A percentile compares a stretch with the other conserved stretches of the same genome.
These are phyloP conservation scores for Mellilla xanthometata DNA, from an alignment of 2,888 invertebrate species.

Conservation along the genomic window DNA sequence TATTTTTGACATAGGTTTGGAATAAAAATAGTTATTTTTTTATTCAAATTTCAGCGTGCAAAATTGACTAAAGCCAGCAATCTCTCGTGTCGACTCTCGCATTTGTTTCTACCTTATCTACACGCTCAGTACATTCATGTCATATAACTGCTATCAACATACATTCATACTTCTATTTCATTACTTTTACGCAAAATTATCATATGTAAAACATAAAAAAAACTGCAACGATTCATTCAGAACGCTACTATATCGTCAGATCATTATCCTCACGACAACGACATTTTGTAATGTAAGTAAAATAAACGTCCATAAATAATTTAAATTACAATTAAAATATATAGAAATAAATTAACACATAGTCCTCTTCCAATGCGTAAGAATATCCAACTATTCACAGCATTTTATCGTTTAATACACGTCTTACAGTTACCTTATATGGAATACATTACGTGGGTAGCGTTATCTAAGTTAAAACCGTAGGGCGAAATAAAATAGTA, in stretches of 20 bases:
- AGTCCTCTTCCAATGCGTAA: constrained; percentile 76
- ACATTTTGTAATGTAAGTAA: constrained; percentile 44
- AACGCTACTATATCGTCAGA: constrained; percentile 56
- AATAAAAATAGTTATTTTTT: constrained; percentile 71
- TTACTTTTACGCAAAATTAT: constrained; percentile 46
- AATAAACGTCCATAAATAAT: constrained; percentile 74
- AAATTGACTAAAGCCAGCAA: constrained; percentile 73
- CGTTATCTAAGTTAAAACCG: constrained; percentile 62
- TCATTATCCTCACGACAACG: constrained; percentile 57
- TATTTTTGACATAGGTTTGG: constrained; percentile 75
- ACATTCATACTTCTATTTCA: constrained; percentile 49
- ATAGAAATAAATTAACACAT: constrained; percentile 78
- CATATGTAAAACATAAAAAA: constrained; percentile 53
- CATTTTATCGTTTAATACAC: constrained; percentile 68
- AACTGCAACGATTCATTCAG: constrained; percentile 59
- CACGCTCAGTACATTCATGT: constrained; percentile 42
- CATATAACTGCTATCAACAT: constrained; percentile 51
- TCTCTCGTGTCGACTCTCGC: constrained; percentile 58
- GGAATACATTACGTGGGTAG: constrained; percentile 74
- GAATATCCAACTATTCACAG: constrained; percentile 68
- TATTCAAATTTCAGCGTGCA: constrained; percentile 64
- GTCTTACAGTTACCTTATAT: constrained; percentile 72
- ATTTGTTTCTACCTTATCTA: constrained; percentile 56
- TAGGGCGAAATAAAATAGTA: constrained; percentile 51
- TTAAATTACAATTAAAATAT: constrained; percentile 64